Percentiles rank a stretch among this genome's conserved stretches.
These are phyloP conservation scores for Colossoma macropomum DNA, from an alignment of 2,113 vertebrate species.

Conservation along the genomic window DNA sequence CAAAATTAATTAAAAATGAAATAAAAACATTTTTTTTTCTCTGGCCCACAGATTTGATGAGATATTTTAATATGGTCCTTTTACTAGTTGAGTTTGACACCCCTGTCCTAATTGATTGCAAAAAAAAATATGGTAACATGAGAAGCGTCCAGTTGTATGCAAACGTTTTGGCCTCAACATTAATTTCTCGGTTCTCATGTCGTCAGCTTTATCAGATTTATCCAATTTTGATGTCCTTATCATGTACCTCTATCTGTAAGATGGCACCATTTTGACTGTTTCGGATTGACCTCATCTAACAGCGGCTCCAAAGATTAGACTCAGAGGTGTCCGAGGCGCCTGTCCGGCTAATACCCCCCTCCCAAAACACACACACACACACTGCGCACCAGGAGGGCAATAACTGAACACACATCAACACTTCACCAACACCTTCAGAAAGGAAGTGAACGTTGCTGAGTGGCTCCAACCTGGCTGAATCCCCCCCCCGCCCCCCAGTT, in stretches of 20 bases:
- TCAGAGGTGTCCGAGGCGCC: neutral
- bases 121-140: no score
- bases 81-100: no score
- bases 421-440: neutral
- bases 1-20: no score
- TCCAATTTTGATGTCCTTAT: no score
- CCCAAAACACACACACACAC: neutral
- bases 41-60: no score
- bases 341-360: neutral
- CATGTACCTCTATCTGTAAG: neutral
- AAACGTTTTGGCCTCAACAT: no score
- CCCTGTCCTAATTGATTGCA: no score
- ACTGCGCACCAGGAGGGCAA: neutral
- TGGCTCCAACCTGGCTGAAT: constrained; percentile 11
- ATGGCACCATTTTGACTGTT: neutral
- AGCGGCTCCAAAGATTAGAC: neutral
- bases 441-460: neutral
- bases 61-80: no score
- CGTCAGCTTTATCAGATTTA: no score
- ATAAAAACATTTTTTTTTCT: no score
- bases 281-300: neutral
- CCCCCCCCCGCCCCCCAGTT: neutral
- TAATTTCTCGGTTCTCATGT: no score
- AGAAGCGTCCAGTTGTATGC: no score
- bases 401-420: neutral